phyloP scores from a whole-genome alignment of 2,113 vertebrate genomes.

The Acanthisitta chloris region DNA sequence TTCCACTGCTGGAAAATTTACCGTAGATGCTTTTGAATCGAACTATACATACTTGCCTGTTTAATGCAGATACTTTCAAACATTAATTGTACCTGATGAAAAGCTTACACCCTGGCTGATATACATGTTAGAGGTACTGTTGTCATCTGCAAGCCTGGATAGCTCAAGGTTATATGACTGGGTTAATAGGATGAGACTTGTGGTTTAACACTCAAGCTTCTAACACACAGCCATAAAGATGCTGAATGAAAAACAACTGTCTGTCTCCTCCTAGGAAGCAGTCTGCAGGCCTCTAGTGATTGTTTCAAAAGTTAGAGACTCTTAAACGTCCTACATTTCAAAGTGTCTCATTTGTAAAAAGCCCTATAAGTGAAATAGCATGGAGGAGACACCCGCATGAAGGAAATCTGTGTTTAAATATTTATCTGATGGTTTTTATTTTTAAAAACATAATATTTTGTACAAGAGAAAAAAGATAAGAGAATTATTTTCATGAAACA shows the following conservation, averaged over 20 bases:
- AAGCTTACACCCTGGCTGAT: constrained; percentile 3
- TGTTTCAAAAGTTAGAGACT: constrained; percentile 64
- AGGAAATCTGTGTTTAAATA: constrained; percentile 58
- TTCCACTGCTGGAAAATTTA: background rate
- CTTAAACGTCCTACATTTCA: constrained; percentile 46
- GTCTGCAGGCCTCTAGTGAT: constrained; percentile 45
- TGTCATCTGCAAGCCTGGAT: constrained; percentile 46
- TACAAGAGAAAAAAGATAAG: constrained; percentile 39
- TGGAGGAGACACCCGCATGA: constrained; percentile 7
- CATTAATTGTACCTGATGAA: constrained; percentile 2
- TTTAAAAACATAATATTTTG: constrained; percentile 41
- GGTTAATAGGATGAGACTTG: constrained; percentile 68
- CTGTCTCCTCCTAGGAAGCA: constrained; percentile 35
- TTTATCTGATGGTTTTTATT: constrained; percentile 62
- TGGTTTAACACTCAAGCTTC: constrained; percentile 60
- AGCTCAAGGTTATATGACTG: constrained; percentile 70
- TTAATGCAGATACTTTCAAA: background rate
- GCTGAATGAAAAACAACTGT: constrained; percentile 60
- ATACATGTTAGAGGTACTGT: constrained; percentile 4
- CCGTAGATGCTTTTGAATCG: background rate
- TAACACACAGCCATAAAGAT: constrained; percentile 61
- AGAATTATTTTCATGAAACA: constrained; percentile 54
- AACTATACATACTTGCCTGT: background rate
- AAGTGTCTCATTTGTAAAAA: constrained; percentile 30
- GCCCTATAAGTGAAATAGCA: constrained; percentile 31